Evolutionary conservation across 2,888 invertebrate genomes (phyloP), one percentile per base, ranked within the genome.

Genomic region (Dynastes grantii): DNA sequence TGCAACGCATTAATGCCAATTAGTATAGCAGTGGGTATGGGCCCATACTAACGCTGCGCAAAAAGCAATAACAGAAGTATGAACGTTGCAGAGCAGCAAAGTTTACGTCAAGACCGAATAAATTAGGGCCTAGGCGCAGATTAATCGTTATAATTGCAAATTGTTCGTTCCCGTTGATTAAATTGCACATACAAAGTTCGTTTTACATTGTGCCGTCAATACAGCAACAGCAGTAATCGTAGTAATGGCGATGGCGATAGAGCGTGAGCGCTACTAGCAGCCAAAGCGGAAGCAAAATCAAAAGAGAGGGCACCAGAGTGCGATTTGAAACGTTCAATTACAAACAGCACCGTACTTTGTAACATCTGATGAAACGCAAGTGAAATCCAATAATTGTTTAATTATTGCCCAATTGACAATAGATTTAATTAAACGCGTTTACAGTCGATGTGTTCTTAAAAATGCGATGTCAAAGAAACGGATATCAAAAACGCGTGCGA

Each of bases 381-480:
- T 67, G 40, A 67, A 67, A 67, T 45, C 67, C 67, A 32, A 67
- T 67, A 67, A 67, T 67, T 67, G 67, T 67, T 67, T 67, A 67
- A 67, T 67, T 67, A 67, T 67, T 49, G 67, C 27, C 6, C n/a
- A 67, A 67, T 67, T 67, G 49, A 49, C 67, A 67, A 67, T 67
- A 67, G 67, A 49, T 67, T 67, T 49, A 67, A 67, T 67, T 67
- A 67, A 67, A 67, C 67, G 67, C 49, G 67, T 67, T 67, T 67
- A 67, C 67, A 13, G 64, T 64, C 13, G 64, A 29, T 1, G 64
- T 29, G 40, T 16, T 16, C 32, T 64, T 40, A 64, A 64, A 64
- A 64, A 37, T 11, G 13, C 55, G 32, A 64, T 27, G 45, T 45
- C 49, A 67, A 67, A 67, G 67, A 67, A 67, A 22, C 45, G 49